Evolutionary conservation across 2,113 vertebrate genomes (phyloP).

Genomic region (Ptyas mucosa): DNA sequence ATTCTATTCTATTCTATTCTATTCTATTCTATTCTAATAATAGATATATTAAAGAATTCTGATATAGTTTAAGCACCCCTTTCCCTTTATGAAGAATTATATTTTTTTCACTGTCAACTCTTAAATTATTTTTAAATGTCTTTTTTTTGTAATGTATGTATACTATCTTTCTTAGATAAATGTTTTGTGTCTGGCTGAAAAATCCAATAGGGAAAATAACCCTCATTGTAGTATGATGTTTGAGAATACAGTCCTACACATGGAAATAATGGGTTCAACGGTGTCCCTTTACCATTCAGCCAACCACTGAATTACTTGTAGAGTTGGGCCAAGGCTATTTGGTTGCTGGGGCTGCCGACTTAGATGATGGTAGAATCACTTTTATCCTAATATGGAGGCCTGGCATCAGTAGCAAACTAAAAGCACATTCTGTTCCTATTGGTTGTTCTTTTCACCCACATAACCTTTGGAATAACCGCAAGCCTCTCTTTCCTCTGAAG

Average conservation of each 20-base stretch:
- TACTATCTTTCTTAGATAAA: neutral
- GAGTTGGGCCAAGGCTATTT: neutral
- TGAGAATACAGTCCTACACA: neutral
- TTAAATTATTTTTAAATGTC: neutral
- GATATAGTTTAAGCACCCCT: neutral
- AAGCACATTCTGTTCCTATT: neutral
- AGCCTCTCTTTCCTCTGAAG: neutral
- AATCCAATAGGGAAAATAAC: neutral
- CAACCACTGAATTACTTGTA: neutral
- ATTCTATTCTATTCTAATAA: neutral
- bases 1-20: too few relatives aligned
- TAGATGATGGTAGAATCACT: neutral
- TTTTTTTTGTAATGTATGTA: neutral
- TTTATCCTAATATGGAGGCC: neutral
- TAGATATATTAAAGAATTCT: neutral
- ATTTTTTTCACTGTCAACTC: neutral
- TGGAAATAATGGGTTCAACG: neutral
- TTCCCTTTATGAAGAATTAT: neutral
- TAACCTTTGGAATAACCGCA: neutral
- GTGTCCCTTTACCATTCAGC: neutral
- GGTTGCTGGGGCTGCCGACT: neutral
- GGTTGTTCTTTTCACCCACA: neutral
- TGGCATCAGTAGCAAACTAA: neutral
- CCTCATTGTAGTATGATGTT: too few relatives aligned
- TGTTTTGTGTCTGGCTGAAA: neutral